phyloP scores from a whole-genome alignment of 2,113 vertebrate species.

The Garra rufa region DNA sequence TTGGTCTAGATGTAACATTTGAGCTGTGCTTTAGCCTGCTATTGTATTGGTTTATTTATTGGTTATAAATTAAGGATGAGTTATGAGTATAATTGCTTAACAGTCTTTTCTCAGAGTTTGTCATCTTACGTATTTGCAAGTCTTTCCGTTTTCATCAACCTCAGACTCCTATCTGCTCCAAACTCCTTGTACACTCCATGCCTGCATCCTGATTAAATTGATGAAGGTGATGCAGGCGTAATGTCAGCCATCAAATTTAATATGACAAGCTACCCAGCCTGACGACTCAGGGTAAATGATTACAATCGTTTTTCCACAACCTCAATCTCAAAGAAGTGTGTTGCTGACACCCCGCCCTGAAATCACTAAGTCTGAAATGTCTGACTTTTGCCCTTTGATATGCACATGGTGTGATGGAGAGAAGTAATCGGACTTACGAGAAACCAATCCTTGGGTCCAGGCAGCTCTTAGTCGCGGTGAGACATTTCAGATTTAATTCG shows the following conservation, averaged over 20 bases:
- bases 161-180: neutral
- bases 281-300: neutral
- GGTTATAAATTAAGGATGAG: neutral
- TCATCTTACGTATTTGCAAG: neutral
- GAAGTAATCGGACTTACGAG: neutral
- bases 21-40: neutral
- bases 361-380: neutral
- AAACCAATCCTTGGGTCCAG: neutral
- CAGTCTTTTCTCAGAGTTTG: neutral
- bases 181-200: neutral
- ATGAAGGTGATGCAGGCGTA: neutral
- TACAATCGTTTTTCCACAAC: neutral
- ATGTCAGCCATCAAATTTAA: constrained; percentile 9
- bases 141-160: neutral
- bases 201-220: constrained; percentile 11
- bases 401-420: neutral
- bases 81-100: neutral
- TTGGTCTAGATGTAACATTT: no score
- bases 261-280: neutral
- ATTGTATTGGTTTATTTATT: neutral
- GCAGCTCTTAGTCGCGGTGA: neutral
- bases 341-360: neutral
- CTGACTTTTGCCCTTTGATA: neutral
- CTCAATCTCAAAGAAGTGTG: neutral
- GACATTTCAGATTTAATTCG: neutral